These are phyloP conservation scores for Phrynosoma blainvillii DNA, from an alignment of 2,113 vertebrate genomes.

Conservation along the genomic window DNA sequence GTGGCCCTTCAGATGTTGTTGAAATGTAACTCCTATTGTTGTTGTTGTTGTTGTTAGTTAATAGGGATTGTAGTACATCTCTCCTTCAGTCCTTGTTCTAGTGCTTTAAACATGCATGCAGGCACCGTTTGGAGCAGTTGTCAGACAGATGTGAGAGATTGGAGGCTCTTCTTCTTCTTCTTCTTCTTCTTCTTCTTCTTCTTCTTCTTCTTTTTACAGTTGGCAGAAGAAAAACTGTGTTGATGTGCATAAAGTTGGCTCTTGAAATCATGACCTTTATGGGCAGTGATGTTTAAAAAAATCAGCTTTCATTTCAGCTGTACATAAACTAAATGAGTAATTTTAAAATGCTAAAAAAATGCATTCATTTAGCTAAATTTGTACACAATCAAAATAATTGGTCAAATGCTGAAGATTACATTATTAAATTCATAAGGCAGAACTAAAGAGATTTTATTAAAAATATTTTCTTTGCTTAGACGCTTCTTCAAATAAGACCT, in stretches of 20 bases:
- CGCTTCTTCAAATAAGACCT: not conserved
- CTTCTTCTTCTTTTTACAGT: not conserved
- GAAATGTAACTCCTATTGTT: not conserved
- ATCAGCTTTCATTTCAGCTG: not conserved
- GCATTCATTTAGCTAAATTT: not conserved
- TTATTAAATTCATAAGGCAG: constrained; percentile 13
- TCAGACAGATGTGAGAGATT: not conserved
- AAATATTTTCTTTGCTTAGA: accelerated
- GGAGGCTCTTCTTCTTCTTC: not conserved
- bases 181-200: not conserved
- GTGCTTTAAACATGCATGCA: no score
- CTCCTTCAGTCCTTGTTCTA: not conserved
- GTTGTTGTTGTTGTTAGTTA: no score
- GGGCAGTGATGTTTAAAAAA: not conserved
- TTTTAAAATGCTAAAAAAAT: not conserved
- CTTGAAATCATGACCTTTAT: not conserved
- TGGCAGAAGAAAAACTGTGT: not conserved
- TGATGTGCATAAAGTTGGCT: not conserved
- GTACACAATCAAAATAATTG: not conserved
- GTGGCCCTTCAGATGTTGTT: not conserved
- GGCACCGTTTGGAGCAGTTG: no score
- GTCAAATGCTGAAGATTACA: not conserved
- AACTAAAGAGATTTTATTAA: not conserved
- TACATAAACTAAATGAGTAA: not conserved
- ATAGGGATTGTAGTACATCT: no score